These are phyloP conservation scores for Brachionus koreanus DNA, from an alignment of 1,140 invertebrate species.

Conservation along the genomic window DNA sequence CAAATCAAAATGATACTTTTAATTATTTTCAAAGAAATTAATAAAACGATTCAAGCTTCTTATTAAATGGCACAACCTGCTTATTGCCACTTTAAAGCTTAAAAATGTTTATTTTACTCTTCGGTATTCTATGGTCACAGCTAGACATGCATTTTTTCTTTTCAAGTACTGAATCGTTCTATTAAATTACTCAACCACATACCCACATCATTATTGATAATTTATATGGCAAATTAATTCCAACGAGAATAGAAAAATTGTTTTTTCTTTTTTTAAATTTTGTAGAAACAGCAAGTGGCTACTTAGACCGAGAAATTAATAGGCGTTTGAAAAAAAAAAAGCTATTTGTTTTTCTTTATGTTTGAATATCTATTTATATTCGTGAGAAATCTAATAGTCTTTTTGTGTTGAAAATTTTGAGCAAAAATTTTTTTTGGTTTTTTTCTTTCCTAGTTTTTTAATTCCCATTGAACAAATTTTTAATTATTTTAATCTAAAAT, in stretches of 20 bases:
- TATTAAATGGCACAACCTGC: neutral
- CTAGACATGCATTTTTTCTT: neutral
- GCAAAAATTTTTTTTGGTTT: neutral
- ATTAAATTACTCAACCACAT: constrained; percentile 12
- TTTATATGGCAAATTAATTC: constrained; percentile 9
- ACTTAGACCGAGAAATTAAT: neutral
- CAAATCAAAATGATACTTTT: constrained; percentile 27
- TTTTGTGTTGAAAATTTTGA: neutral
- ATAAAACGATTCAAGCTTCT: neutral
- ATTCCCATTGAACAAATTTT: neutral
- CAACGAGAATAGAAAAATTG: neutral
- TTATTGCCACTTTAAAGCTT: neutral
- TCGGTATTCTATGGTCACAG: constrained; percentile 31
- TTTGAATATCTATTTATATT: constrained; percentile 13
- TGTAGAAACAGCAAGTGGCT: neutral
- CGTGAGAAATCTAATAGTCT: neutral
- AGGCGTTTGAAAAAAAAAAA: neutral
- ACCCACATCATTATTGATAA: neutral
- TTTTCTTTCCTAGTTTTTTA: neutral
- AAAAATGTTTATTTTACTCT: constrained; percentile 23
- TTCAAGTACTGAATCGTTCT: neutral
- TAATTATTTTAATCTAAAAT: neutral
- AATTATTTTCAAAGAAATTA: constrained; percentile 36
- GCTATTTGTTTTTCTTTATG: neutral
- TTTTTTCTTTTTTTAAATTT: neutral